phyloP scores from a whole-genome alignment of 35 echinoderm and acorn worm species.

The Heliocidaris erythrogramma region DNA sequence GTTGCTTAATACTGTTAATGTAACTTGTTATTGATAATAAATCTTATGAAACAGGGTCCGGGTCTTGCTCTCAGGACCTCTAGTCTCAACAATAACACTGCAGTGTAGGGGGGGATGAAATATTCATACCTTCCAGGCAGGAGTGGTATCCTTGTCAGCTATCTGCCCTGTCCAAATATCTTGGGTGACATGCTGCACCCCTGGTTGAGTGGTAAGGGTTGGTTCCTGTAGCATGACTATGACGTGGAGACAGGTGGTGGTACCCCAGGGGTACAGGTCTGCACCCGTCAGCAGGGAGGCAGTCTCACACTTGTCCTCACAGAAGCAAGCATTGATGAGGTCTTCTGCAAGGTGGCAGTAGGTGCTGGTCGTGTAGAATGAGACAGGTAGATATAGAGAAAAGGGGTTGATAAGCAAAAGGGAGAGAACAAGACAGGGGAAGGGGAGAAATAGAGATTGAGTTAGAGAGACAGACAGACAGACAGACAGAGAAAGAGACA shows the following conservation, averaged over 20 bases:
- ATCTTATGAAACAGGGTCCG: too few species aligned
- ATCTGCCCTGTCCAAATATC: neutral
- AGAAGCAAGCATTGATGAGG: neutral
- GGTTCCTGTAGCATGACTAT: neutral
- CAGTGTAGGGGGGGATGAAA: too few species aligned
- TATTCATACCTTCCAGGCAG: neutral
- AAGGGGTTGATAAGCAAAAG: too few species aligned
- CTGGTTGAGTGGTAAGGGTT: neutral
- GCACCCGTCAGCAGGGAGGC: neutral
- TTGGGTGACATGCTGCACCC: neutral
- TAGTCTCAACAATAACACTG: too few species aligned
- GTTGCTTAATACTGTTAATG: too few species aligned
- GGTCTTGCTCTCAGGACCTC: too few species aligned
- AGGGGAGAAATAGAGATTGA: too few species aligned
- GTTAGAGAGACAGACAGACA: too few species aligned
- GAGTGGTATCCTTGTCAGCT: neutral
- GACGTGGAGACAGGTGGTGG: neutral
- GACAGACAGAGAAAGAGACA: too few species aligned
- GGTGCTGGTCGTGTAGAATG: neutral
- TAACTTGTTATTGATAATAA: too few species aligned
- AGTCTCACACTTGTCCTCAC: neutral
- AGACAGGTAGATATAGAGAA: neutral
- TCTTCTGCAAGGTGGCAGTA: neutral
- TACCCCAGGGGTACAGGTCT: neutral
- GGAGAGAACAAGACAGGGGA: too few species aligned